Evolutionary conservation across 2,113 vertebrate species (phyloP), one percentile per base, ranked within the genome.

Genomic region (Xiphophorus couchianus): DNA sequence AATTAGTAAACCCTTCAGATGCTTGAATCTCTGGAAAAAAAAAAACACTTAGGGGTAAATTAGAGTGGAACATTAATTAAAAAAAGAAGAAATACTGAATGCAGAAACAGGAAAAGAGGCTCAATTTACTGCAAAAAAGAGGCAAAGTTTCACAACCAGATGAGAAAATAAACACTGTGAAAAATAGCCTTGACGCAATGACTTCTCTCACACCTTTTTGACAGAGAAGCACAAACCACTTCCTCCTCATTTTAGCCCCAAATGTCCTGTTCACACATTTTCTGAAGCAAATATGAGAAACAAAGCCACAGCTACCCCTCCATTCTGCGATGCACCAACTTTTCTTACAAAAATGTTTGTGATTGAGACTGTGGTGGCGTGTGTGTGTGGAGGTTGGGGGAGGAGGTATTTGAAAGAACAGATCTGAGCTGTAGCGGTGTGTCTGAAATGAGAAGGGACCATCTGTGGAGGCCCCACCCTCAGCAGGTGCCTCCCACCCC

Each of bases 1-100:
- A 94, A 95, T 95, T 95, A 95, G 94, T 89, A 90, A 93, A 93
- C 90, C 91, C 89, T 93, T 95, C 92, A 92, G 90, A 92, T 92
- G 91, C 85, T 87, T 66, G 74, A 90, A 93, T 93, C 91, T 90
- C 90, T 84, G 81, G 75, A 92, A 90, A 93, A 81, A 75, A 90
- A 92, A 91, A 92, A 92, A 92, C 91, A 93, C 90, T 92, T 91
- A 88, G 82, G 91, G 90, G 84, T 83, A 92, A 92, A 92, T 87
- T 88, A 77, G 81, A 86, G 89, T 48, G 78, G 90, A 86, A 90
- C 80, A 89, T 86, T 87, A 84, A 88, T 86, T 86, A 33, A 80
- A 78, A 78, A 79, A 72, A 86, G 71, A 78, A 35, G 77, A 84
- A 86, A 80, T 27, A 74, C 84, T 63, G 72, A 86, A 81, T 76